Conservation (phyloP, 1,140 invertebrate genomes). For the Lasaia peninsularis region DNA sequence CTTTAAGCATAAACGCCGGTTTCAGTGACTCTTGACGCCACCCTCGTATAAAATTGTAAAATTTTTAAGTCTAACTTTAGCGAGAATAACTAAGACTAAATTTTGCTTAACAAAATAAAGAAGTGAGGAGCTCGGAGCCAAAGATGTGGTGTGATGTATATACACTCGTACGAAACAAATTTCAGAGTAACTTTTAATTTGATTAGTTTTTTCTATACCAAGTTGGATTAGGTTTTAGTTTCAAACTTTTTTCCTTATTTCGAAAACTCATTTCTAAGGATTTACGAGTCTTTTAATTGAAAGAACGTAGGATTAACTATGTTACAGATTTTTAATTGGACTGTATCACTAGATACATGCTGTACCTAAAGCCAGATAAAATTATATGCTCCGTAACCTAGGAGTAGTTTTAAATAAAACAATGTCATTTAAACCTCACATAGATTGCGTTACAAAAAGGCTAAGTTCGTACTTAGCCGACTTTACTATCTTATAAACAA, state of each 20-base stretch:
- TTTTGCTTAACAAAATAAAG: neutral
- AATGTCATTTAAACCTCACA: no score
- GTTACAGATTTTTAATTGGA: neutral
- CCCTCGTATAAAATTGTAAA: no score
- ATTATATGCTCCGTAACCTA: no score
- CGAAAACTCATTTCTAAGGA: neutral
- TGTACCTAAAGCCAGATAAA: no score
- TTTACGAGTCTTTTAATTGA: neutral
- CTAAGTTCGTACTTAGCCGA: no score
- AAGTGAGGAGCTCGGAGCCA: neutral
- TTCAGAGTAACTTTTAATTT: conserved; percentile 37
- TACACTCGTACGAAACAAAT: conserved; percentile 22
- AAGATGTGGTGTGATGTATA: conserved; percentile 12
- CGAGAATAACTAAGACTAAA: neutral
- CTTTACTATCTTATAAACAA: no score
- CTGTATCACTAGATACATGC: no score
- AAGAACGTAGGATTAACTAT: neutral
- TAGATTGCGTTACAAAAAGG: no score
- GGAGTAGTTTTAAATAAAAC: no score
- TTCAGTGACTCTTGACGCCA: no score
- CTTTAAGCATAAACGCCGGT: no score
- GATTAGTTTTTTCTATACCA: conserved; percentile 37
- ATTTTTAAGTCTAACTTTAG: no score
- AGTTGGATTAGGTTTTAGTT: conserved; percentile 27
- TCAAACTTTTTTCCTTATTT: conserved; percentile 20